These are phyloP conservation scores for Rhimphoctona megacephalus DNA, from an alignment of 2,888 invertebrate species.

Conservation along the genomic window DNA sequence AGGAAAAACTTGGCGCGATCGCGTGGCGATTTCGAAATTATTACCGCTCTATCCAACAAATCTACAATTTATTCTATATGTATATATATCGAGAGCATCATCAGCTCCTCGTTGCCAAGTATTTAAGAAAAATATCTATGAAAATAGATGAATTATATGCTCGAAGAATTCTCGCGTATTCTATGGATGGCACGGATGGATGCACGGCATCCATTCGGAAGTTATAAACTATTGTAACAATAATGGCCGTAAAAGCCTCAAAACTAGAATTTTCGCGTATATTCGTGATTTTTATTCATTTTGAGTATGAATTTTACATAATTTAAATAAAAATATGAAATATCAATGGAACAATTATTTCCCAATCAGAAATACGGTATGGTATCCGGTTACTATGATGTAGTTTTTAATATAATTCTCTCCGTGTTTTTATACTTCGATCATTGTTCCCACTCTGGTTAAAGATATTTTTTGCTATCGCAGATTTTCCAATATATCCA, in stretches of 20 bases:
- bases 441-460: no score
- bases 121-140: constrained; percentile 9
- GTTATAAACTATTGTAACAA: no score
- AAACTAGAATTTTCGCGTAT: neutral
- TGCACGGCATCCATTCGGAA: no score
- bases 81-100: neutral
- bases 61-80: neutral
- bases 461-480: no score
- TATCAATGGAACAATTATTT: neutral
- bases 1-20: constrained; percentile 57
- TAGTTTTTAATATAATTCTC: no score
- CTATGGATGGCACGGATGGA: no score
- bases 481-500: no score
- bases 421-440: no score
- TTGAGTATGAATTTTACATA: neutral
- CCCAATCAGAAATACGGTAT: neutral
- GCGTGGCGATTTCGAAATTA: constrained; percentile 48
- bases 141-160: constrained; percentile 1
- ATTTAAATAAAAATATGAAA: neutral
- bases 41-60: constrained; percentile 5
- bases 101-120: constrained; percentile 24
- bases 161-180: neutral
- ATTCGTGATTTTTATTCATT: neutral
- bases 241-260: no score
- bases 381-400: neutral